Percentiles rank a stretch among this genome's conserved stretches.
These are phyloP conservation scores for Dolichoris vasculosae DNA, from an alignment of 1,140 invertebrate genomes.

Conservation along the genomic window DNA sequence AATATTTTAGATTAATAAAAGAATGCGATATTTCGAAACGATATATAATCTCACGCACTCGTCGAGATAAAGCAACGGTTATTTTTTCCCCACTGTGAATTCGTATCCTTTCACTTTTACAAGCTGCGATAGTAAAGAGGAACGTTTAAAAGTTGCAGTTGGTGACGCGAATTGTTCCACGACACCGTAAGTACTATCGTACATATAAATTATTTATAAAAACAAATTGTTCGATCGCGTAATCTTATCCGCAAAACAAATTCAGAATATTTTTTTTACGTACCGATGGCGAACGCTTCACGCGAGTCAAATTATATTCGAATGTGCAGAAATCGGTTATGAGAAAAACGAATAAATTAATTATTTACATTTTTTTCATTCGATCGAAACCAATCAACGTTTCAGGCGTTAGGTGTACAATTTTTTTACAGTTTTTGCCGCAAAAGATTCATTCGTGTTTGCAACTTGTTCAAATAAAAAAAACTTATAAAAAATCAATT, in stretches of 20 bases:
- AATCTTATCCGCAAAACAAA: not conserved
- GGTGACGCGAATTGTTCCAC: conserved; percentile 1
- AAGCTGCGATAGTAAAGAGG: not conserved
- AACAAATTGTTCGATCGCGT: no score
- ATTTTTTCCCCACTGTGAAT: conserved; percentile 37
- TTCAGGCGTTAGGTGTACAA: no score
- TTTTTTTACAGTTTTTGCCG: no score
- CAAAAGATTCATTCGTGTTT: no score
- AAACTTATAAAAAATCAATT: no score
- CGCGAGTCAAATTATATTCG: no score
- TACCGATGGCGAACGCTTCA: no score
- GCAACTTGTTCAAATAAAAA: no score
- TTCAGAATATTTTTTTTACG: not conserved
- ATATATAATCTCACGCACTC: not conserved
- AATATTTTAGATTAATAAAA: not conserved
- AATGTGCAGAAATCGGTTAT: no score
- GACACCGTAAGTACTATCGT: conserved; percentile 8
- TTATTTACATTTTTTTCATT: no score
- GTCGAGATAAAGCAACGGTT: conserved; percentile 13
- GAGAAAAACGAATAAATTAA: no score
- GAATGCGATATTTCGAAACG: conserved; percentile 1
- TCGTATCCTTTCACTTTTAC: conserved; percentile 51
- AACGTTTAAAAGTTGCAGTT: conserved; percentile 29
- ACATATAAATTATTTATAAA: not conserved
- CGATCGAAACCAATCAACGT: no score